Evolutionary conservation across 2,797 vertebrate genomes (phyloP).

Genomic region (Argya squamiceps): DNA sequence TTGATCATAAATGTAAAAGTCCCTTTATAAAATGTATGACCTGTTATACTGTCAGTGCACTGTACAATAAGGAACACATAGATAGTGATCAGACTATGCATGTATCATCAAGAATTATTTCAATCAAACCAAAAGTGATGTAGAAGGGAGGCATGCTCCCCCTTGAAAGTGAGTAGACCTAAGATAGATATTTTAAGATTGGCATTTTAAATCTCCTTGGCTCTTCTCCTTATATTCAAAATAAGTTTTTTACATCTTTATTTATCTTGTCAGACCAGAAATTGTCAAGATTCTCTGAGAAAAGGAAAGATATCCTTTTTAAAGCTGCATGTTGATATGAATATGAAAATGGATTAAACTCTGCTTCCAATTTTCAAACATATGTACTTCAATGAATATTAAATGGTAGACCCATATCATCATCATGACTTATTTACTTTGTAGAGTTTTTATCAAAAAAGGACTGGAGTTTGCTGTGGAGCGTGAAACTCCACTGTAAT

Average conservation of each 20-base stretch:
- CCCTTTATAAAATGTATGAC: background rate
- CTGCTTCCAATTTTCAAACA: constrained; percentile 84
- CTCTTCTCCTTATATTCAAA: background rate
- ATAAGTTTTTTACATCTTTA: constrained; percentile 26
- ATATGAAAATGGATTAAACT: constrained; percentile 88
- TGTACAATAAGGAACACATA: background rate
- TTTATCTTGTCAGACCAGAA: constrained; percentile 62
- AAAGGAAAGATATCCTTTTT: constrained; percentile 73
- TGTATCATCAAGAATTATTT: background rate
- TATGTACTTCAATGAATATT: constrained; percentile 84
- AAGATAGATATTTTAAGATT: background rate
- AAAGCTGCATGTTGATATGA: constrained; percentile 91
- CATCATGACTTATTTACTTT: constrained; percentile 82
- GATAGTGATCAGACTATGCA: background rate
- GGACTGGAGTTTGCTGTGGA: constrained; percentile 79
- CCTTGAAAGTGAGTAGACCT: background rate
- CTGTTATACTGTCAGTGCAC: background rate
- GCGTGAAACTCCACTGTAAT: constrained; percentile 82
- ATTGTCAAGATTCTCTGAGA: constrained; percentile 45
- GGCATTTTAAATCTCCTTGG: constrained; percentile 24
- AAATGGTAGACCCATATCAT: constrained; percentile 79
- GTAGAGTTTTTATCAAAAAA: constrained; percentile 79
- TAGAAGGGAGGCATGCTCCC: background rate
- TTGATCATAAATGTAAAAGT: background rate
- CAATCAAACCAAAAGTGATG: background rate